Evolutionary conservation across 2,797 vertebrate species (phyloP).

Genomic region (Argya squamiceps): DNA sequence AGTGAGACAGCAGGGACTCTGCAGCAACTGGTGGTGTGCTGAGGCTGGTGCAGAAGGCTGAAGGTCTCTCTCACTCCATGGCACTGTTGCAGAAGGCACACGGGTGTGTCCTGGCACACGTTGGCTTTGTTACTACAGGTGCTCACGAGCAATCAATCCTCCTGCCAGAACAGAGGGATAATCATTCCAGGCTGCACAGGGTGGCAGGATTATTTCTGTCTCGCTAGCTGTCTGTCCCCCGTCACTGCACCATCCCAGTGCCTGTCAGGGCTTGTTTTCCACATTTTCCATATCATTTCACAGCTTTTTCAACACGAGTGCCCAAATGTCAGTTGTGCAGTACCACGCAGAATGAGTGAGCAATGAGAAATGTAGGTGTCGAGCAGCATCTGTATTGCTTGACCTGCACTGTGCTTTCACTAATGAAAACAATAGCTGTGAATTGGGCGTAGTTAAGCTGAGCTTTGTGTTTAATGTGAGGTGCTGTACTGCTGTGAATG

Average conservation of each 20-base stretch:
- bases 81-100: background rate
- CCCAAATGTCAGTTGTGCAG: slow-evolving; percentile 4
- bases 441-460: background rate
- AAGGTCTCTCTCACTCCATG: background rate
- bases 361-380: background rate
- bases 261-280: slow-evolving; percentile 30
- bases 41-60: background rate
- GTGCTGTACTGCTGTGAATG: background rate
- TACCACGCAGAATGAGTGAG: background rate
- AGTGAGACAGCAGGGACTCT: background rate
- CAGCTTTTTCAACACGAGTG: background rate
- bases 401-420: background rate
- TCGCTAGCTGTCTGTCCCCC: background rate
- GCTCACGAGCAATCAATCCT: background rate
- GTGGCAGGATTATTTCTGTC: background rate
- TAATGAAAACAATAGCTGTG: slow-evolving; percentile 10
- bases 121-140: background rate
- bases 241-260: background rate
- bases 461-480: background rate
- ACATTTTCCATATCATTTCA: slow-evolving; percentile 33
- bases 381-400: background rate
- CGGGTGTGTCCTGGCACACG: background rate
- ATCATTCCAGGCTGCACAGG: background rate
- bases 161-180: background rate
- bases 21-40: background rate